A percentile compares a stretch with the other conserved stretches of the same genome.
These are phyloP conservation scores for Monodelphis domestica DNA, from an alignment of 2,797 vertebrate genomes.

Conservation along the genomic window DNA sequence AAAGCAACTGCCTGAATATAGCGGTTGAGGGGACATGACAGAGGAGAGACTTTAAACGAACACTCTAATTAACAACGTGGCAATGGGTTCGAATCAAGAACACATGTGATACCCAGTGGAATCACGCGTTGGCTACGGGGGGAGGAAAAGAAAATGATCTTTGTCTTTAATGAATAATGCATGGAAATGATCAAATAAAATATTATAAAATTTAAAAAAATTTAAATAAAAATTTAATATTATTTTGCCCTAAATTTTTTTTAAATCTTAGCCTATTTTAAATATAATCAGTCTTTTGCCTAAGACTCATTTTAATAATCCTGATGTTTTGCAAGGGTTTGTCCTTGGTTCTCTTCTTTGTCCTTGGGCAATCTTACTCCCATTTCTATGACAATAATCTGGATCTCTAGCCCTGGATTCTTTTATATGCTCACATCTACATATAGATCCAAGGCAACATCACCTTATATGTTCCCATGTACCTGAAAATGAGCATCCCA, in stretches of 20 bases:
- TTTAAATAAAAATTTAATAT: too few species aligned
- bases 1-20: too few species aligned
- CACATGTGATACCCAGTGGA: too few species aligned
- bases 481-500: background rate
- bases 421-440: background rate
- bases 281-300: background rate
- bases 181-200: too few species aligned
- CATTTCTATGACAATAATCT: background rate
- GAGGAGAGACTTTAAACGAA: too few species aligned
- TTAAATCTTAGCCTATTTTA: background rate
- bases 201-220: too few species aligned
- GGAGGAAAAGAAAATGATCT: too few species aligned
- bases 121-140: too few species aligned
- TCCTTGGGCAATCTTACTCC: background rate
- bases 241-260: background rate
- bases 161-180: too few species aligned
- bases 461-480: background rate
- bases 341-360: background rate
- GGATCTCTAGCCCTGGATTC: background rate
- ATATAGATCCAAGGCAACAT: background rate
- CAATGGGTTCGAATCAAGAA: too few species aligned
- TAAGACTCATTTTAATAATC: background rate
- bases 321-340: background rate
- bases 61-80: too few species aligned
- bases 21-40: too few species aligned